phyloP scores from a whole-genome alignment of 2,888 invertebrate species.

The Zaprionus bogoriensis region DNA sequence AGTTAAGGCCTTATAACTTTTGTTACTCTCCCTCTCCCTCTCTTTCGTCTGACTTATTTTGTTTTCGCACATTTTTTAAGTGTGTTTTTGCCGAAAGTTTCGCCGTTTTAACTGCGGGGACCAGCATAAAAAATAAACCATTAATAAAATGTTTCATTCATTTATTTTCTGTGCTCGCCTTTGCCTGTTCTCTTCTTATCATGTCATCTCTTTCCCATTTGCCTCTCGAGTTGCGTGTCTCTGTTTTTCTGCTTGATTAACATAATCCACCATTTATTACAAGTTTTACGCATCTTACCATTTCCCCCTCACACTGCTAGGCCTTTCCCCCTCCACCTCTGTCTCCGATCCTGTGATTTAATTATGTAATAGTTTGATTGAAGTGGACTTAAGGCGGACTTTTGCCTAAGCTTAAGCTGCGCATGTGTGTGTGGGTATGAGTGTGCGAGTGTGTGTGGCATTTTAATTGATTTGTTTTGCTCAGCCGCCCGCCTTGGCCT shows the following conservation, averaged over 20 bases:
- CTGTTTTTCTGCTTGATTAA: conserved; percentile 75
- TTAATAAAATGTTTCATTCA: conserved; percentile 73
- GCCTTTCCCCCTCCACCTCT: conserved; percentile 14
- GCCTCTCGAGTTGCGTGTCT: conserved; percentile 53
- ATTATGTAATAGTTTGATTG: conserved; percentile 78
- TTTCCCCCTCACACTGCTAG: conserved; percentile 10
- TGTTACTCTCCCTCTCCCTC: conserved; percentile 20
- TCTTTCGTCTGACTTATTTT: conserved; percentile 13
- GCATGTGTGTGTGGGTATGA: not conserved
- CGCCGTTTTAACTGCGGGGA: conserved; percentile 22
- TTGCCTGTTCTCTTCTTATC: conserved; percentile 2
- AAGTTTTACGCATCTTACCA: conserved; percentile 53
- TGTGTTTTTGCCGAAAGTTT: conserved; percentile 43
- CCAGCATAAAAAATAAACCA: conserved; percentile 52
- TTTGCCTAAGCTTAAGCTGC: conserved; percentile 55
- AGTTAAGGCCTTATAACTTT: conserved; percentile 61
- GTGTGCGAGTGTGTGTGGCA: conserved; percentile 28
- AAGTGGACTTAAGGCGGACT: conserved; percentile 67
- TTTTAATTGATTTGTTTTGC: conserved; percentile 76
- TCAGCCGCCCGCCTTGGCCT: conserved; percentile 37
- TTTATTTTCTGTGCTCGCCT: conserved; percentile 49
- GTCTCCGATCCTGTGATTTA: conserved; percentile 58
- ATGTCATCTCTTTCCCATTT: not conserved
- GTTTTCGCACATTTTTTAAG: conserved; percentile 47
- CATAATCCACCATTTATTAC: conserved; percentile 77